Conservation (phyloP, 1,140 invertebrate genomes). For the Wiebesia pumilae region DNA sequence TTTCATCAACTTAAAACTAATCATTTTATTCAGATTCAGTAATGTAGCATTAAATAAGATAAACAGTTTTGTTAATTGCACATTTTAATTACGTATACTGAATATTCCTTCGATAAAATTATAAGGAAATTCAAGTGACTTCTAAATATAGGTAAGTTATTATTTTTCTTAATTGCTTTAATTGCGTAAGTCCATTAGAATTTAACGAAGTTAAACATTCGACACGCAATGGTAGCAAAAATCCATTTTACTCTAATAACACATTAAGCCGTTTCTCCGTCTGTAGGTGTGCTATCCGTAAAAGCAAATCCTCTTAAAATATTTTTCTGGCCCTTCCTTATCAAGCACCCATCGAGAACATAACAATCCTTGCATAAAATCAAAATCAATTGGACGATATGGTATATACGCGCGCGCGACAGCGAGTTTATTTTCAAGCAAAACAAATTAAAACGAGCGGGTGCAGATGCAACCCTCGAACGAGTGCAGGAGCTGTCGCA, state of each 20-base stretch:
- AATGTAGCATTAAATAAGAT: too few relatives aligned
- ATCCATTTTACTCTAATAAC: background rate
- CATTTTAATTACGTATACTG: too few relatives aligned
- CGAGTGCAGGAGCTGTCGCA: constrained; percentile 33
- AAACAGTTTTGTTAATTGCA: too few relatives aligned
- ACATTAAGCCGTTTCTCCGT: background rate
- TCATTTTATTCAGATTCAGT: too few relatives aligned
- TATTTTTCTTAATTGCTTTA: too few relatives aligned
- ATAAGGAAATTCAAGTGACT: too few relatives aligned
- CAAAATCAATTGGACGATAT: background rate
- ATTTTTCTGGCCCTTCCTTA: background rate
- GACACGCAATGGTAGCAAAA: background rate
- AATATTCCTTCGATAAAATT: too few relatives aligned
- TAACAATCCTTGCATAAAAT: background rate
- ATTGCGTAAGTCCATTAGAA: background rate
- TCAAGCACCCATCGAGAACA: background rate
- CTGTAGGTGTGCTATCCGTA: background rate
- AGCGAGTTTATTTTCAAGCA: constrained; percentile 33
- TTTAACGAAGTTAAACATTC: background rate
- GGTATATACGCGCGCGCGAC: background rate
- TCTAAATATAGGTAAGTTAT: too few relatives aligned
- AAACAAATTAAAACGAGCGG: constrained; percentile 34
- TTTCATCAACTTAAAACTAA: too few relatives aligned
- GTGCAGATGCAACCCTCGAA: background rate
- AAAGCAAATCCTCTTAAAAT: constrained; percentile 42